Conservation (phyloP, 2,888 invertebrate species). For the Melanophora roralis region DNA sequence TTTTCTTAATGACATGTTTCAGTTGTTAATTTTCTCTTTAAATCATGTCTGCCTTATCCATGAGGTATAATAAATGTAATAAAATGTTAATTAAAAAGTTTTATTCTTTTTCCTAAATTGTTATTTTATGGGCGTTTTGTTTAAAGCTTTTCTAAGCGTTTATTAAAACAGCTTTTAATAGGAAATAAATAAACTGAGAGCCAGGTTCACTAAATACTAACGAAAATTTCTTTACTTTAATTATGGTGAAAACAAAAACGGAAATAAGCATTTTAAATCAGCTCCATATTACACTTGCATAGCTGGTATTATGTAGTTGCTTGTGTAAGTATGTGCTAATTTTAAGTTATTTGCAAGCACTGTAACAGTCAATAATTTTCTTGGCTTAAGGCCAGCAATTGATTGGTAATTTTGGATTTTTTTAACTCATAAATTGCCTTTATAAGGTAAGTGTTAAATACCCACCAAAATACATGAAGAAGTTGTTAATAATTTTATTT, state of each 20-base stretch:
- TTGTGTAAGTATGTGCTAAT: background rate
- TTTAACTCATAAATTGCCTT: no score
- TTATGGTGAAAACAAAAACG: no score
- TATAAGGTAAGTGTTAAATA: no score
- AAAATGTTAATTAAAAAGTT: conserved; percentile 55
- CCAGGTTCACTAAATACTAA: no score
- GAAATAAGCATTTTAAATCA: no score
- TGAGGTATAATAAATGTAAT: conserved; percentile 30
- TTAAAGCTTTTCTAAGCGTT: background rate
- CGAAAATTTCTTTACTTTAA: no score
- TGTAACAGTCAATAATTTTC: background rate
- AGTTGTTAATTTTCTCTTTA: background rate
- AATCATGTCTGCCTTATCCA: background rate
- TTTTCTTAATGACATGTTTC: background rate
- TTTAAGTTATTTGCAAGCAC: background rate
- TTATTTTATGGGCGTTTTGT: conserved; percentile 6
- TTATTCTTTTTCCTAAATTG: conserved; percentile 12
- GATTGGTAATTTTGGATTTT: background rate
- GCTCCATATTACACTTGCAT: no score
- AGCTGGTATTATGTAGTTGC: background rate
- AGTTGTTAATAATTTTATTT: no score
- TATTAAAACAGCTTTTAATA: conserved; percentile 43
- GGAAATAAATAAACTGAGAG: conserved; percentile 43
- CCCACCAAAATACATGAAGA: no score
- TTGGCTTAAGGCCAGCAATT: conserved; percentile 27